A percentile compares a stretch with the other conserved stretches of the same genome.
phyloP scores from a whole-genome alignment of 1,140 invertebrate genomes.

The Hyphantria cunea region DNA sequence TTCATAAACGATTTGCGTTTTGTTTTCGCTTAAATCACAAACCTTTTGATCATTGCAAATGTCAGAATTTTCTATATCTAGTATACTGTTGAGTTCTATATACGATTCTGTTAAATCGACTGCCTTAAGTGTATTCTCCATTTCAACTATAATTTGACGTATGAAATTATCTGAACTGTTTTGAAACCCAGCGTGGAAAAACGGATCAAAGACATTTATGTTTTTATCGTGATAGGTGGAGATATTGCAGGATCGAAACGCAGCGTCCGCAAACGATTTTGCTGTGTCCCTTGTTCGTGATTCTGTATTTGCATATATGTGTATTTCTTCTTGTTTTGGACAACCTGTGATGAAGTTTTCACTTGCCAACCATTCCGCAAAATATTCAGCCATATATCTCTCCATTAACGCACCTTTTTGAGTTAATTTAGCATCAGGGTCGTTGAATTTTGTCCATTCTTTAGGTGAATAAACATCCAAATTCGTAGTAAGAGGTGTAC shows the following conservation, averaged over 20 bases:
- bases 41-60: constrained; percentile 46
- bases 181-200: constrained; percentile 56
- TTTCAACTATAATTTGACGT: constrained; percentile 42
- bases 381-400: constrained; percentile 21
- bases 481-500: constrained; percentile 47
- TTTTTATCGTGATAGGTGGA: constrained; percentile 39
- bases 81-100: constrained; percentile 48
- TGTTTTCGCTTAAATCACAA: constrained; percentile 50
- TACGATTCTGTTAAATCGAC: constrained; percentile 48
- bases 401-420: constrained; percentile 22
- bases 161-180: constrained; percentile 46
- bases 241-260: constrained; percentile 56
- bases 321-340: constrained; percentile 41
- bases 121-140: constrained; percentile 47
- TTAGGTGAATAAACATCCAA: constrained; percentile 8
- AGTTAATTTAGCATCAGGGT: constrained; percentile 4
- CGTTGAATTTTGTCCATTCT: constrained; percentile 20
- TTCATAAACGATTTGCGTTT: constrained; percentile 47
- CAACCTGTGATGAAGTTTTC: constrained; percentile 50
- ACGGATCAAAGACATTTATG: constrained; percentile 51
- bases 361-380: constrained; percentile 23
- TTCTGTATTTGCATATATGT: constrained; percentile 57
- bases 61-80: constrained; percentile 53
- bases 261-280: constrained; percentile 52
- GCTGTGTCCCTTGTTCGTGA: constrained; percentile 59